Base-by-base conservation (phyloP, 2,888 invertebrate genomes). In the Alsophila aescularia region DNA sequence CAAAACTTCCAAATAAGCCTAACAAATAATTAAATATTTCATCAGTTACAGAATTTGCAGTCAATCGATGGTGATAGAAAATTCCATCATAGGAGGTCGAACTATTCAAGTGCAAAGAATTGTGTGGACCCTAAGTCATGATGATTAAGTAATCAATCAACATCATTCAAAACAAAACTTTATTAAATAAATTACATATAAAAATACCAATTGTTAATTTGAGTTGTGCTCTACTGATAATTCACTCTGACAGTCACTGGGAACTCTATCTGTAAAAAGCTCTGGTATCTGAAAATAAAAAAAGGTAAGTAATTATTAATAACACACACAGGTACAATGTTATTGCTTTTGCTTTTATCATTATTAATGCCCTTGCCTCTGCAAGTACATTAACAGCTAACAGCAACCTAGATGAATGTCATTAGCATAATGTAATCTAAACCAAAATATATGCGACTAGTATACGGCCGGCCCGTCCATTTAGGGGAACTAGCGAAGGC, bases 231-330 rank as follows among this genome's bases (percentile, higher is more conserved):
- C 84, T 65, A 82, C 69, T 24, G 85, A 84, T 60, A 88, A 52
- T 72, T 92, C 90, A 69, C 90, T 90, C 73, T 90, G 88, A 60
- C 92, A 92, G 56, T 91, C 91, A 63, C 90, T 91, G 2, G 90
- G 90, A 45, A 90, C 87, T 63, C 89, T 75, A 62, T 92, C 91
- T 31, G 92, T 90, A 68, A 92, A 92, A 51, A 92, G 70, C 67
- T 91, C 90, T 21, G 92, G 90, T 62, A 92, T 81, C 92, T 92
- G 84, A 37, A 83, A 84, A 41, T 12, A 51, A 32, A 12, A 29
- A 29, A 2, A 29, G 10, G 10, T n/a, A 29, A 2, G 7, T 7
- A n/a, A n/a, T n/a, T n/a, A n/a, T n/a, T n/a, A n/a, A n/a, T n/a
- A n/a, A n/a, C n/a, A n/a, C n/a, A n/a, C n/a, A n/a, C n/a, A n/a